These are phyloP conservation scores for Meta bourneti DNA, from an alignment of 2,888 invertebrate genomes.

Conservation along the genomic window DNA sequence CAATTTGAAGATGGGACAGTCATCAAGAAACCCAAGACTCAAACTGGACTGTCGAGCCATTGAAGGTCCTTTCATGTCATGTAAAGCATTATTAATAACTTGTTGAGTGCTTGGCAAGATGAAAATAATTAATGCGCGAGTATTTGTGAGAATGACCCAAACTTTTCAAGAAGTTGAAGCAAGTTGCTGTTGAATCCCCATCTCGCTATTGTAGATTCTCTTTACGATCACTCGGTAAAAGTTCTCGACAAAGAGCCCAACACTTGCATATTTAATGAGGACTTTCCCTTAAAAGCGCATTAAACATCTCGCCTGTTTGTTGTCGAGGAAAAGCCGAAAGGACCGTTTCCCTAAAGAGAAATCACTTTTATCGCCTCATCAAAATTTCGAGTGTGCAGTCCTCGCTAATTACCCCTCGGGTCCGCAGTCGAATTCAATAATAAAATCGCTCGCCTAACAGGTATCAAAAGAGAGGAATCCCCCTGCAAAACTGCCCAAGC, in stretches of 20 bases:
- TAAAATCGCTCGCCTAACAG: constrained; percentile 59
- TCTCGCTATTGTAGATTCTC: constrained; percentile 22
- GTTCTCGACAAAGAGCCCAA: background rate
- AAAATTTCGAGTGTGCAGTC: constrained; percentile 27
- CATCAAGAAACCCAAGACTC: background rate
- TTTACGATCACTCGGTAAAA: constrained; percentile 22
- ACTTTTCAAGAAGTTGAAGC: background rate
- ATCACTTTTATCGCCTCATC: constrained; percentile 62
- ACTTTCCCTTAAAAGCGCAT: constrained; percentile 17
- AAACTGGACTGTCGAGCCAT: too few relatives aligned
- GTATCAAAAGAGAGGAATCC: constrained; percentile 31
- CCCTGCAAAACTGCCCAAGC: constrained; percentile 39
- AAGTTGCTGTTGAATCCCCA: background rate
- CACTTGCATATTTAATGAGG: constrained; percentile 48
- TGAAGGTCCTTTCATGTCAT: background rate
- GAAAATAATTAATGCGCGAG: too few relatives aligned
- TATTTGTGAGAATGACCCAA: too few relatives aligned
- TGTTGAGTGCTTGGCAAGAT: too few relatives aligned
- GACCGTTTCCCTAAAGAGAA: constrained; percentile 31
- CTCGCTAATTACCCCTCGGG: constrained; percentile 49
- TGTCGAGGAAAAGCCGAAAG: constrained; percentile 4
- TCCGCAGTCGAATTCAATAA: constrained; percentile 52
- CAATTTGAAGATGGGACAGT: too few relatives aligned
- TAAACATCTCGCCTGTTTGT: background rate
- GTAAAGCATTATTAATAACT: too few relatives aligned